Evolutionary conservation across 1,140 invertebrate genomes (phyloP).

Genomic region (Tetraneura akinire): DNA sequence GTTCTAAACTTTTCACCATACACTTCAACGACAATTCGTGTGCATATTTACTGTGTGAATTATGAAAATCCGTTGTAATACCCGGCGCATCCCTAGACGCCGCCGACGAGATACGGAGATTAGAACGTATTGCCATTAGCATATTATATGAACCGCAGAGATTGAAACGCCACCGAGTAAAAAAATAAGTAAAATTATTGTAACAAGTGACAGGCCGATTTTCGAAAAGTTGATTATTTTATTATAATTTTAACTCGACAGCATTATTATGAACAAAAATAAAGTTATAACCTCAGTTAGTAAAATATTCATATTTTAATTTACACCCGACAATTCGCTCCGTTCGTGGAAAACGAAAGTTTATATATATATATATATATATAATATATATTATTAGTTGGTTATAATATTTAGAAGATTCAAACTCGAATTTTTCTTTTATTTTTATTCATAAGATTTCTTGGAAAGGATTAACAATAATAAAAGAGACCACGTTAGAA

Average conservation of each 20-base stretch:
- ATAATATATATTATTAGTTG: no score
- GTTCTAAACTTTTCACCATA: not conserved
- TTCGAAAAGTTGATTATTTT: conserved; percentile 43
- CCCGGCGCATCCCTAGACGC: not conserved
- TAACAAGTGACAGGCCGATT: conserved; percentile 22
- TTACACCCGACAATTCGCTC: not conserved
- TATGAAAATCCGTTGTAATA: not conserved
- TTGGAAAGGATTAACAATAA: not conserved
- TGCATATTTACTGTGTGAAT: not conserved
- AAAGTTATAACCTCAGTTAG: conserved; percentile 25
- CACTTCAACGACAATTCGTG: not conserved
- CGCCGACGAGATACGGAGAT: not conserved
- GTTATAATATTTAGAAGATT: not conserved
- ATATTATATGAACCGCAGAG: not conserved
- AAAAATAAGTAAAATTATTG: conserved; percentile 14
- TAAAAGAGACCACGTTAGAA: not conserved
- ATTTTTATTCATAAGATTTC: conserved; percentile 19
- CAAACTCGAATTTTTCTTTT: not conserved
- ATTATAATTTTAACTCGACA: conserved; percentile 26
- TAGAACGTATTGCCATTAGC: not conserved
- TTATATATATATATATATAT: no score
- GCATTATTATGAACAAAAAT: conserved; percentile 16
- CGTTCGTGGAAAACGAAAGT: not conserved
- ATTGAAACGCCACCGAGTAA: not conserved
- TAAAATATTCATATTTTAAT: conserved; percentile 48